These are phyloP conservation scores for Anolis sagrei DNA, from an alignment of 2,113 vertebrate genomes.

Conservation along the genomic window DNA sequence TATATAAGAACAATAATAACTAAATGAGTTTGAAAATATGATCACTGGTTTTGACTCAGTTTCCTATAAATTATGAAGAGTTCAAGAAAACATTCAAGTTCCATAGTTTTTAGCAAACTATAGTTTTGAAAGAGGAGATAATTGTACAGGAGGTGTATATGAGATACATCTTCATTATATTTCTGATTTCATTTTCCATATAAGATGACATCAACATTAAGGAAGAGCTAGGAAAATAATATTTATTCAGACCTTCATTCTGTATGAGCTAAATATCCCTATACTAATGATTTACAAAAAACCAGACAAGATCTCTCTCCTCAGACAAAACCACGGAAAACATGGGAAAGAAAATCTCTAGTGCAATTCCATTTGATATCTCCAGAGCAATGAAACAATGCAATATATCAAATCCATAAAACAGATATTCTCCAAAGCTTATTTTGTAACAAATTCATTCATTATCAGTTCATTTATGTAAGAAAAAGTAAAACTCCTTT, in stretches of 20 bases:
- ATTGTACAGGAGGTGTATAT: background rate
- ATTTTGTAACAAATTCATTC: no score
- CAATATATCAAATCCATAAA: background rate
- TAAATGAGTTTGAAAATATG: no score
- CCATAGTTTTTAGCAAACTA: background rate
- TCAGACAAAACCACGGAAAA: constrained; percentile 16
- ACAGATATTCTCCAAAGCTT: no score
- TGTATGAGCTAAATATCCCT: background rate
- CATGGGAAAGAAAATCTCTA: constrained; percentile 1
- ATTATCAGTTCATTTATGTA: constrained; percentile 1
- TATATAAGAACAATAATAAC: no score
- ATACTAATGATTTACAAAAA: background rate
- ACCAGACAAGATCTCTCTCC: constrained; percentile 10
- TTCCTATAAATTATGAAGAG: background rate
- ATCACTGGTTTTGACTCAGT: constrained; percentile 4
- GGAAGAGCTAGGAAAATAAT: background rate
- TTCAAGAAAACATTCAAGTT: background rate
- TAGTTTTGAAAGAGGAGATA: background rate
- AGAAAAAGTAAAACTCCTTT: constrained; percentile 60
- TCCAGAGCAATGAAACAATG: constrained; percentile 23
- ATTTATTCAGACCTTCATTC: background rate
- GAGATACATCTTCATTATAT: constrained; percentile 7
- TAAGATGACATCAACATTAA: background rate
- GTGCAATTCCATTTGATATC: background rate
- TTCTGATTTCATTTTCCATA: background rate